These are phyloP conservation scores for Orestias chungarensis DNA, from an alignment of 2,797 vertebrate species.

Conservation along the genomic window DNA sequence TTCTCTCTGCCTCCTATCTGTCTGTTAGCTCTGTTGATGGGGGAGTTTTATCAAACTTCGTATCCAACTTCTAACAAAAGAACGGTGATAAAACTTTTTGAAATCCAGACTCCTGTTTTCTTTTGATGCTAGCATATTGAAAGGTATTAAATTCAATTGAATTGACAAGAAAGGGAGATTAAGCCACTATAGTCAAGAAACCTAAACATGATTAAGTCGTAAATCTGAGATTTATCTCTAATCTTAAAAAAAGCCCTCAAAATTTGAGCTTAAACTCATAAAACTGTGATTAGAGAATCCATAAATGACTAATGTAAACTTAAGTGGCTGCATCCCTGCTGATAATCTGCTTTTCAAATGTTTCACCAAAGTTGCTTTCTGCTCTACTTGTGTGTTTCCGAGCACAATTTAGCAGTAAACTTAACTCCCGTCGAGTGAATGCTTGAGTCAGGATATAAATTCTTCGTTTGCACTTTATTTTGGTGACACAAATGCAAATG, in stretches of 20 bases:
- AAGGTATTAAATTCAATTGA: slow-evolving; percentile 3
- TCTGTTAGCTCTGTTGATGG: not conserved
- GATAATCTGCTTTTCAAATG: not conserved
- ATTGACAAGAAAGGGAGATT: not conserved
- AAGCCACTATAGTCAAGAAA: not conserved
- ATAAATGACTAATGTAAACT: not conserved
- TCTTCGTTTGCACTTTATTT: no score
- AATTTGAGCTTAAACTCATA: not conserved
- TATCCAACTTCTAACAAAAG: not conserved
- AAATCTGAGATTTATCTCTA: slow-evolving; percentile 1
- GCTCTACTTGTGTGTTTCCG: no score
- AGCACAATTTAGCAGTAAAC: no score
- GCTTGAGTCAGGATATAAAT: no score
- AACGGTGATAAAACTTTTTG: slow-evolving; percentile 3
- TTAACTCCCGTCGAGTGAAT: no score
- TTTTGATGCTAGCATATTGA: not conserved
- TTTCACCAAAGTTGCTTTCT: slow-evolving; percentile 1
- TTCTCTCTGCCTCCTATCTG: not conserved
- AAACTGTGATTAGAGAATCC: not conserved
- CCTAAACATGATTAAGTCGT: not conserved
- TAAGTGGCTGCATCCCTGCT: no score
- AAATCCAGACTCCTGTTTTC: slow-evolving; percentile 14
- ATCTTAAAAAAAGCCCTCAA: not conserved
- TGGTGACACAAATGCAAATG: no score
- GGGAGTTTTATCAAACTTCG: not conserved